phyloP scores from a whole-genome alignment of 2,113 vertebrate species.

The Planiliza haematocheilus region DNA sequence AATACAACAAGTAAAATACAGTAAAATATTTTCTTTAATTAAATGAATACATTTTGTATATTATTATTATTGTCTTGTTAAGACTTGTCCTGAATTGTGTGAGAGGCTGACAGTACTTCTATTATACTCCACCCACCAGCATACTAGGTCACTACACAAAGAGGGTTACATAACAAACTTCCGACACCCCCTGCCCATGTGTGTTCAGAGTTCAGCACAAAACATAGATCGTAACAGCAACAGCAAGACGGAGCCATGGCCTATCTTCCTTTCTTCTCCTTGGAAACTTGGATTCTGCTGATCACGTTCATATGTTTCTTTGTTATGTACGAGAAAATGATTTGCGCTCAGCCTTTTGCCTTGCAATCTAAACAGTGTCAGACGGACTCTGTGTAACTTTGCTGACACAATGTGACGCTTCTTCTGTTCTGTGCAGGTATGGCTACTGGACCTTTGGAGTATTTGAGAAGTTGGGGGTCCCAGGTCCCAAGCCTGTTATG shows the following conservation, averaged over 20 bases:
- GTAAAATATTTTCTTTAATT: no score
- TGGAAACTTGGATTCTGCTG: slow-evolving; percentile 61
- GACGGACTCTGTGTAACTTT: not conserved
- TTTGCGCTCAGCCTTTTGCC: no score
- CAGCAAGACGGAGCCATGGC: slow-evolving; percentile 21
- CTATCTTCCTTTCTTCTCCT: slow-evolving; percentile 38
- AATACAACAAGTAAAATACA: no score
- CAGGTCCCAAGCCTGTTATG: slow-evolving; percentile 27
- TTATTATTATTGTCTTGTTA: no score
- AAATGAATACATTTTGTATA: no score
- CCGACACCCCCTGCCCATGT: no score
- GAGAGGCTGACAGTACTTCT: no score
- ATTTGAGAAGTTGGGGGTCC: slow-evolving; percentile 62
- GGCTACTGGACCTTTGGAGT: slow-evolving; percentile 38
- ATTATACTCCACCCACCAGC: no score
- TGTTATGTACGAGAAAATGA: slow-evolving; percentile 38
- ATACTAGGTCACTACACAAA: no score
- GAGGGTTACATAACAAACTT: no score
- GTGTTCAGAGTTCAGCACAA: not conserved
- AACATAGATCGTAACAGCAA: not conserved
- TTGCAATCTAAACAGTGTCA: not conserved
- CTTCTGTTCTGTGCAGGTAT: slow-evolving; percentile 39
- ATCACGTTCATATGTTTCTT: slow-evolving; percentile 39
- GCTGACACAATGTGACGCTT: not conserved
- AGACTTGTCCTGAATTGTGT: no score